Base-by-base conservation (phyloP, 2,888 invertebrate genomes). In the Mechanitis mazaeus region DNA sequence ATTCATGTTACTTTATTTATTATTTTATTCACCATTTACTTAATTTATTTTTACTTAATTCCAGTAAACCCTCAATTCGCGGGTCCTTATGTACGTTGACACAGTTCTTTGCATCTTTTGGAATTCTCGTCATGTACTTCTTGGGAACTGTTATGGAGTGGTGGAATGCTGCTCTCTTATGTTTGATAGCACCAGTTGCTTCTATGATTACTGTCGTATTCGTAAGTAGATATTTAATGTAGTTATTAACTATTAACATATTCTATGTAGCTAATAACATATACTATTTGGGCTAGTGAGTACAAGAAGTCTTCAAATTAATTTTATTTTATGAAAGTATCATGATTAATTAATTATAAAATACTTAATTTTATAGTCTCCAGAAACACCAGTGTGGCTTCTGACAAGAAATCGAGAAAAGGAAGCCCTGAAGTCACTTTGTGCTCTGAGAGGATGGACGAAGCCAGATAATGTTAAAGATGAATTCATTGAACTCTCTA, bases 371-470 rank as follows among this genome's bases (percentile, higher is more conserved):
- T 42, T 42, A 42, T 9, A 91, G 91, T 86, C 91, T 0, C 92
- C 92, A 7, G 92, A 92, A 74, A 91, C 92, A 0, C 92, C 92
- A 35, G 81, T 91, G 28, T 92, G 92, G 92, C 75, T 92, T 2
- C 68, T 92, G 58, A 85, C 90, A 0, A 85, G 84, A 69, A 87
- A 90, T 2, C 79, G 86, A 53, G 83, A 86, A 45, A 85, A 89
- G 35, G 91, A 92, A 6, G 92, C 92, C 0, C 70, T 90, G 4
- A 85, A 84, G 65, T 87, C 92, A 0, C 76, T 92, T 0, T 85
- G 91, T 67, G 91, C 90, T 79, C 83, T 92, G 3, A 85, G 92
- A 1, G 92, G 92, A 0, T 92, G 91, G 91, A 89, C 91, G 0
- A 74, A 81, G 0, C 76, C 83, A 2, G 84, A 88, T 2, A 82